A percentile compares a stretch with the other conserved stretches of the same genome.
These are phyloP conservation scores for Xestia c-nigrum DNA, from an alignment of 2,888 invertebrate genomes.

Conservation along the genomic window DNA sequence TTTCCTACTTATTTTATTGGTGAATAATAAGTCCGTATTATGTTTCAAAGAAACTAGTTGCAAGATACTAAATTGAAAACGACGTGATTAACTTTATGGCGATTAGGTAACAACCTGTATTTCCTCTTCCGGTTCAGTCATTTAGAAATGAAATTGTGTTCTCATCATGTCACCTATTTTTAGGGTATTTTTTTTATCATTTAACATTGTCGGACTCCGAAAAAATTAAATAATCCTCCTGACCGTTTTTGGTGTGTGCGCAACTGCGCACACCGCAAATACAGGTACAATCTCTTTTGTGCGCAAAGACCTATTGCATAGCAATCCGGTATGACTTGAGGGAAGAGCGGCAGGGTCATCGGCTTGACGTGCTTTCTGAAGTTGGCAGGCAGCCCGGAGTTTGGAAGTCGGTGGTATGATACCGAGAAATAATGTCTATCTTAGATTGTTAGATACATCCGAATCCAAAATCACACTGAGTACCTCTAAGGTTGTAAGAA, in stretches of 20 bases:
- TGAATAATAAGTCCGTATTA: conserved; percentile 14
- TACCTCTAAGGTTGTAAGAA: background rate
- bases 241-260: background rate
- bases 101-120: conserved; percentile 21
- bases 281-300: background rate
- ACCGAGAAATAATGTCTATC: background rate
- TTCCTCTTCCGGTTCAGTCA: conserved; percentile 37
- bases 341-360: no score
- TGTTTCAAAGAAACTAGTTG: conserved; percentile 2
- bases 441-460: no score
- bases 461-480: background rate
- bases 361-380: no score
- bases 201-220: background rate
- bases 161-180: conserved; percentile 1
- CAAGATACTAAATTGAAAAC: conserved; percentile 17
- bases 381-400: background rate
- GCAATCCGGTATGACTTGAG: background rate
- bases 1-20: conserved; percentile 25
- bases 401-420: background rate
- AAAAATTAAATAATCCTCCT: background rate
- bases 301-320: background rate
- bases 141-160: conserved; percentile 32
- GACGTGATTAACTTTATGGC: conserved; percentile 11
- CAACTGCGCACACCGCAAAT: background rate
- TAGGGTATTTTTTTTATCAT: background rate